phyloP scores from a whole-genome alignment of 1,140 invertebrate genomes.

The Teleopsis dalmanni region DNA sequence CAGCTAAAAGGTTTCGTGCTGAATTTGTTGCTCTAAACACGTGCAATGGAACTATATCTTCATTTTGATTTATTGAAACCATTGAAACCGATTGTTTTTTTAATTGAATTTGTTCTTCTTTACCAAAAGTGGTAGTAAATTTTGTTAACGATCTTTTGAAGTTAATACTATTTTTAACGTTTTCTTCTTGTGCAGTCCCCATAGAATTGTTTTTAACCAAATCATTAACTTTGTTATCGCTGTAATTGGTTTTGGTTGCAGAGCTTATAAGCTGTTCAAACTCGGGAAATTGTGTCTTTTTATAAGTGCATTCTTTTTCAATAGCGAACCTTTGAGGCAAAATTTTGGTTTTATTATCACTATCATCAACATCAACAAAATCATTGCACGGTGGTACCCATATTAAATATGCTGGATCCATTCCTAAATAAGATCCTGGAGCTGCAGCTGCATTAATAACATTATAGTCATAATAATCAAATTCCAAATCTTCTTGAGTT shows the following conservation, averaged over 20 bases:
- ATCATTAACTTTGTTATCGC: too few species aligned
- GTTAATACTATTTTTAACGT: too few species aligned
- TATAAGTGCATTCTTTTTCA: slow-evolving; percentile 20
- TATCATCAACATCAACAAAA: slow-evolving; percentile 32
- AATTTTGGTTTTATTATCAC: slow-evolving; percentile 36
- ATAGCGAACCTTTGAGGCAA: slow-evolving; percentile 24
- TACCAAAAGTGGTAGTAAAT: too few species aligned
- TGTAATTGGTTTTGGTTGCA: slow-evolving; percentile 50
- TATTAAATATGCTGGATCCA: slow-evolving; percentile 78
- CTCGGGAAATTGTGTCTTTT: slow-evolving; percentile 48
- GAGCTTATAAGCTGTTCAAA: slow-evolving; percentile 47
- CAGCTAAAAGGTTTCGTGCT: slow-evolving; percentile 11
- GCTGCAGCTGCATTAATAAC: slow-evolving; percentile 68
- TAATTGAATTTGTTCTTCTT: too few species aligned
- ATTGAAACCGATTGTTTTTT: too few species aligned
- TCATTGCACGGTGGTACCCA: slow-evolving; percentile 76
- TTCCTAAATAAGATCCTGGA: slow-evolving; percentile 74
- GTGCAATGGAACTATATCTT: slow-evolving; percentile 1
- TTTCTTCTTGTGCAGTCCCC: too few species aligned
- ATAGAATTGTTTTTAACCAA: too few species aligned
- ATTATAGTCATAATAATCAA: slow-evolving; percentile 86
- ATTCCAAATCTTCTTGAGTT: slow-evolving; percentile 65
- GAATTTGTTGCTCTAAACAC: slow-evolving; percentile 10
- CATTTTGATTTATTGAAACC: not conserved
- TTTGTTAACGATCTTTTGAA: too few species aligned